Evolutionary conservation across 2,113 vertebrate species (phyloP).

Genomic region (Alectura lathami): DNA sequence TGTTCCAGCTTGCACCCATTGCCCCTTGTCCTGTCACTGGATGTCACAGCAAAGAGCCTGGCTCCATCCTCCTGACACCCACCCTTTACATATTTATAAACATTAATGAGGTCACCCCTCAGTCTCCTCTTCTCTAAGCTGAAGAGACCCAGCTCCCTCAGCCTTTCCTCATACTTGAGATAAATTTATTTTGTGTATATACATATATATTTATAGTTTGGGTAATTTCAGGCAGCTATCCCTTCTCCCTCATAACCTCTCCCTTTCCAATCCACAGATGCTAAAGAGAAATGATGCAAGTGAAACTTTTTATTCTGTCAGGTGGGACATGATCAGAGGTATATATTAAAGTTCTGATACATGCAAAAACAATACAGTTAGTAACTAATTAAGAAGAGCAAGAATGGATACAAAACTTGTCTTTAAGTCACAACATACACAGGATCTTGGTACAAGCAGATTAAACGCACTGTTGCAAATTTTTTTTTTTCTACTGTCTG

Average conservation of each 20-base stretch:
- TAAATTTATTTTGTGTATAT: neutral
- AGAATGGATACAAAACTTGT: neutral
- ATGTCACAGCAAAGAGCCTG: too few species aligned
- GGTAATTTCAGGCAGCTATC: neutral
- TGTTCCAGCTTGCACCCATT: too few species aligned
- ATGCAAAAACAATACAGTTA: neutral
- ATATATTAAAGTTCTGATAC: neutral
- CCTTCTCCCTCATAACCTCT: neutral
- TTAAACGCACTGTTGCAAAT: neutral
- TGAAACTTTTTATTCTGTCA: neutral
- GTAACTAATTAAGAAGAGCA: neutral
- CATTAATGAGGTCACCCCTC: too few species aligned
- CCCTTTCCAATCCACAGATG: neutral
- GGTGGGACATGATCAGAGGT: neutral
- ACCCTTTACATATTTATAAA: too few species aligned
- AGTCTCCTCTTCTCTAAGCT: too few species aligned
- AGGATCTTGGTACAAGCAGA: neutral
- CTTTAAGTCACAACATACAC: neutral
- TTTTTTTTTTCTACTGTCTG: neutral
- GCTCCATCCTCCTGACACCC: too few species aligned
- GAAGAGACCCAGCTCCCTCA: too few species aligned
- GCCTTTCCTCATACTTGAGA: too few species aligned
- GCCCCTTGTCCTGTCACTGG: too few species aligned
- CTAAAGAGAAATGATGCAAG: neutral
- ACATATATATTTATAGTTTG: neutral